These are phyloP conservation scores for Lagria hirta DNA, from an alignment of 2,888 invertebrate species.

Conservation along the genomic window DNA sequence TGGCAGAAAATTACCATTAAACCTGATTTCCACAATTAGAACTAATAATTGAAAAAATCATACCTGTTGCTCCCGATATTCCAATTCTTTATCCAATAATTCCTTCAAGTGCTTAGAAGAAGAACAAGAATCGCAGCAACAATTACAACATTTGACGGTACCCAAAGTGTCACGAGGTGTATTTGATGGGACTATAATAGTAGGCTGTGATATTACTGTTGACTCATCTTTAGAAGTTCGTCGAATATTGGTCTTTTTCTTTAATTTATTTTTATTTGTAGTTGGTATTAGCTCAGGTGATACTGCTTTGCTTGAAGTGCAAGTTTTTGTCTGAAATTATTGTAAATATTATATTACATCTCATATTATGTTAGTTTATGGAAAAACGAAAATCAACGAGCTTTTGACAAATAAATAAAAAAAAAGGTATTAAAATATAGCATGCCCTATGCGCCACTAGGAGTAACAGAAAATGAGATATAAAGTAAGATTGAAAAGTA, in stretches of 20 bases:
- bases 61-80: constrained; percentile 34
- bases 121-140: constrained; percentile 38
- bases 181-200: constrained; percentile 10
- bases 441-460: too few species aligned
- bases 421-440: too few species aligned
- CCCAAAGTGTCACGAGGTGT: constrained; percentile 9
- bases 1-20: too few species aligned
- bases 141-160: constrained; percentile 26
- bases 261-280: constrained; percentile 4
- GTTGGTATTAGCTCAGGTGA: constrained; percentile 5
- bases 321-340: too few species aligned
- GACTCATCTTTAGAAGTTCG: constrained; percentile 8
- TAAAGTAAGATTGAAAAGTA: too few species aligned
- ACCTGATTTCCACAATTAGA: too few species aligned
- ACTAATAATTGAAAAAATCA: neutral
- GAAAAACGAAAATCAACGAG: too few species aligned
- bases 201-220: constrained; percentile 2
- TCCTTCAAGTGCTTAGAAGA: constrained; percentile 41
- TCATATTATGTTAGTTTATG: too few species aligned
- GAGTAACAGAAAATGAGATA: too few species aligned
- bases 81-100: constrained; percentile 42
- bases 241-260: too few species aligned
- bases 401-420: too few species aligned
- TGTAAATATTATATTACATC: too few species aligned
- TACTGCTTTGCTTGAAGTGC: neutral